These are phyloP conservation scores for Holacanthus passer DNA, from an alignment of 2,113 vertebrate species.

Conservation along the genomic window DNA sequence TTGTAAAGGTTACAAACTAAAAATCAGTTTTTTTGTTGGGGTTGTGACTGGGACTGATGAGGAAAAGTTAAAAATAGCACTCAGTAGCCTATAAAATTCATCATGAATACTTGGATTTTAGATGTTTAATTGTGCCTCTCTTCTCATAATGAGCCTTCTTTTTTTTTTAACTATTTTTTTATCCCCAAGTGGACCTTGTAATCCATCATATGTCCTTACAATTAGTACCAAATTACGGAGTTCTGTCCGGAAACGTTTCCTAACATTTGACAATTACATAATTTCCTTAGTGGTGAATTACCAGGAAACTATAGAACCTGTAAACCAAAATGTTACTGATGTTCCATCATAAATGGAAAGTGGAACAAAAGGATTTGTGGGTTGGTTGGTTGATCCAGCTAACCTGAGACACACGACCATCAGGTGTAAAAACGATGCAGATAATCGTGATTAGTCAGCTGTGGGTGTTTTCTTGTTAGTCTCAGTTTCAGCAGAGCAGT, in stretches of 20 bases:
- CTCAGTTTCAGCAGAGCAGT: not conserved
- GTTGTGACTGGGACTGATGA: not conserved
- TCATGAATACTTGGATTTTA: not conserved
- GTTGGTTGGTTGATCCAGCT: not conserved
- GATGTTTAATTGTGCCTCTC: not conserved
- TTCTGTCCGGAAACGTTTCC: not conserved
- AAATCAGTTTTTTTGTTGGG: too few relatives aligned
- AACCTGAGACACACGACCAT: not conserved
- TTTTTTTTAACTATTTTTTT: not conserved
- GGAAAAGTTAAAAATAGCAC: not conserved
- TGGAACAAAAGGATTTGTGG: not conserved
- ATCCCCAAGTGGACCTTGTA: not conserved
- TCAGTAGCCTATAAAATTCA: not conserved
- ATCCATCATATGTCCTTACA: not conserved
- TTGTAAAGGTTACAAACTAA: too few relatives aligned
- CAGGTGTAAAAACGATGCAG: not conserved
- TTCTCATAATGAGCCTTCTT: not conserved
- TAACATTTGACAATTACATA: not conserved
- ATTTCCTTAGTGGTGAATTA: not conserved
- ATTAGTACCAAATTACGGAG: not conserved
- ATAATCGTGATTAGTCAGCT: slow-evolving; percentile 5
- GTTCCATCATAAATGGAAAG: not conserved
- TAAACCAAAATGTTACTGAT: too few relatives aligned
- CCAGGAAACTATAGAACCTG: not conserved
- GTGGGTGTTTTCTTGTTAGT: not conserved